These are phyloP conservation scores for Neelides sp. DNA, from an alignment of 1,140 invertebrate genomes.

Conservation along the genomic window DNA sequence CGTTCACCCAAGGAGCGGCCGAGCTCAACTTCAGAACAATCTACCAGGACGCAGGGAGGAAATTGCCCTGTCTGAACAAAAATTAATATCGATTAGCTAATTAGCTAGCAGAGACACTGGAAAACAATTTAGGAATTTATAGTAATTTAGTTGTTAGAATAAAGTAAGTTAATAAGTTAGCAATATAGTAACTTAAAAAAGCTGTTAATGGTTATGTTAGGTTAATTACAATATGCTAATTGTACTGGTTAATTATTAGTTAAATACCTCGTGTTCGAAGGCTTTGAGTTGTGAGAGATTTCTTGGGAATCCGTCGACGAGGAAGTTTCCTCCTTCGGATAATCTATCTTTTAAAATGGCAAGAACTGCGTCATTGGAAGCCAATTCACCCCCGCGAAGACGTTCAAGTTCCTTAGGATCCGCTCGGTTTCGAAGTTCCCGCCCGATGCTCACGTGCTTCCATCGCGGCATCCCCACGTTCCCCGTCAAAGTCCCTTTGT, in stretches of 20 bases:
- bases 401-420: constrained; percentile 4
- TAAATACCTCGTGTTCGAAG: constrained; percentile 65
- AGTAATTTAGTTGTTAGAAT: not conserved
- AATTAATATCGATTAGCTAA: not conserved
- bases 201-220: not conserved
- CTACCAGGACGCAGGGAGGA: constrained; percentile 61
- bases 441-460: constrained; percentile 1
- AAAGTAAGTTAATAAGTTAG: not conserved
- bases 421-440: constrained; percentile 3
- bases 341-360: no score
- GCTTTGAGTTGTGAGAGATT: constrained; percentile 68
- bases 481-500: constrained; percentile 12
- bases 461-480: constrained; percentile 1
- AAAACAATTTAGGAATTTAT: not conserved
- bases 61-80: constrained; percentile 53
- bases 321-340: constrained; percentile 45
- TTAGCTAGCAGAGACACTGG: not conserved
- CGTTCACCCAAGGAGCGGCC: constrained; percentile 41
- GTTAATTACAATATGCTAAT: not conserved
- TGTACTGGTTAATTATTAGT: not conserved
- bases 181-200: constrained; percentile 1
- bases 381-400: constrained; percentile 22
- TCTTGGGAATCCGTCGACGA: constrained; percentile 80
- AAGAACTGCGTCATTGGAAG: constrained; percentile 1
- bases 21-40: constrained; percentile 72